A percentile compares a stretch with the other conserved stretches of the same genome.
These are phyloP conservation scores for Chrysocyon brachyurus DNA, from an alignment of 2,797 vertebrate species.

Conservation along the genomic window DNA sequence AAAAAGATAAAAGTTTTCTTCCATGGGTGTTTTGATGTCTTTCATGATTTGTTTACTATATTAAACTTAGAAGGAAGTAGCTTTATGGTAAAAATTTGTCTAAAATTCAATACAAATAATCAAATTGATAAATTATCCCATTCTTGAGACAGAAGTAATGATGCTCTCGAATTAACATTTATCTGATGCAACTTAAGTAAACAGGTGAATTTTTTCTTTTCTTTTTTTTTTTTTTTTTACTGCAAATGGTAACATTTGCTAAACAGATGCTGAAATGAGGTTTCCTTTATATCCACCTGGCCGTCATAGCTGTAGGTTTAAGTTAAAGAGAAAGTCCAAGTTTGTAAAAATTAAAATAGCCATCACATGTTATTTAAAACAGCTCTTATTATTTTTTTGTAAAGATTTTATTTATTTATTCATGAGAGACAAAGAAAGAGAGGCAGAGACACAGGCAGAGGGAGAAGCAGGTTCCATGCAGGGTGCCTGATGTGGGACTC, in stretches of 20 bases:
- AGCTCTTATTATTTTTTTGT: no score
- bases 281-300: not conserved
- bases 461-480: no score
- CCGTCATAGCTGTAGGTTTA: not conserved
- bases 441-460: no score
- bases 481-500: no score
- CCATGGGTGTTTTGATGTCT: not conserved
- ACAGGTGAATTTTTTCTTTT: not conserved
- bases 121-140: not conserved
- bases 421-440: no score
- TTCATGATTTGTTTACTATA: not conserved
- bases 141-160: not conserved
- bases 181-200: not conserved
- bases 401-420: no score
- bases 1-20: not conserved
- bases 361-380: not conserved
- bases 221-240: not conserved
- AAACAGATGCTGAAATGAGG: not conserved
- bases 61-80: not conserved
- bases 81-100: not conserved
- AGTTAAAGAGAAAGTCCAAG: not conserved
- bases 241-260: not conserved
- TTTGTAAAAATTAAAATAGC: conserved; percentile 26
- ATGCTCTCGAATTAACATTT: not conserved
- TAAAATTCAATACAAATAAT: not conserved